phyloP scores from a whole-genome alignment of 2,888 invertebrate species.

The Caenorhabditis parvicauda region DNA sequence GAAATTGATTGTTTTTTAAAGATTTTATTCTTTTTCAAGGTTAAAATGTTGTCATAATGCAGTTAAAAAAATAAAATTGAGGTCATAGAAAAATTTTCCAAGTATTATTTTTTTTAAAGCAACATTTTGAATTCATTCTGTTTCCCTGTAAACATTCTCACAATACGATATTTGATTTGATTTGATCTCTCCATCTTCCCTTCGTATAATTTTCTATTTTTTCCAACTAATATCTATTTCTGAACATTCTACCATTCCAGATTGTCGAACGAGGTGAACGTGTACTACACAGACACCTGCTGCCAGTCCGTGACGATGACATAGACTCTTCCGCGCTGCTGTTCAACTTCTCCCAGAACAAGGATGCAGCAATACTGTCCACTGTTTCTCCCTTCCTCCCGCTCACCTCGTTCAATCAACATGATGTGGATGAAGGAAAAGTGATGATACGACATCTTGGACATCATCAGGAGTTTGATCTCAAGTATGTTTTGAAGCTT shows the following conservation, averaged over 20 bases:
- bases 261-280: slow-evolving; percentile 52
- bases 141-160: too few relatives aligned
- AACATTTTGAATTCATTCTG: too few relatives aligned
- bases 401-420: slow-evolving; percentile 32
- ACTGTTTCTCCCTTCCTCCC: slow-evolving; percentile 42
- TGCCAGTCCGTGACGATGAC: slow-evolving; percentile 55
- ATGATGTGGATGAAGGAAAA: slow-evolving; percentile 35
- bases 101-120: too few relatives aligned
- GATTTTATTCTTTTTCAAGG: too few relatives aligned
- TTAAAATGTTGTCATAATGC: too few relatives aligned
- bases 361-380: slow-evolving; percentile 43
- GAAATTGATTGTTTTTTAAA: too few relatives aligned
- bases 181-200: too few relatives aligned
- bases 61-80: too few relatives aligned
- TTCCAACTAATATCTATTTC: too few relatives aligned
- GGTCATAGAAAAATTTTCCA: too few relatives aligned
- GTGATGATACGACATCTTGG: slow-evolving; percentile 46
- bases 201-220: too few relatives aligned
- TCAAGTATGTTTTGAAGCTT: slow-evolving; percentile 6
- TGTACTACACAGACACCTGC: slow-evolving; percentile 41
- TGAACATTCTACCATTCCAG: slow-evolving; percentile 29
- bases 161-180: too few relatives aligned
- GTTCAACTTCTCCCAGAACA: slow-evolving; percentile 41
- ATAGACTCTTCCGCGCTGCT: slow-evolving; percentile 35
- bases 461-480: slow-evolving; percentile 26